Evolutionary conservation across 2,888 invertebrate species (phyloP).

Genomic region (Coelogynopora nodosa): DNA sequence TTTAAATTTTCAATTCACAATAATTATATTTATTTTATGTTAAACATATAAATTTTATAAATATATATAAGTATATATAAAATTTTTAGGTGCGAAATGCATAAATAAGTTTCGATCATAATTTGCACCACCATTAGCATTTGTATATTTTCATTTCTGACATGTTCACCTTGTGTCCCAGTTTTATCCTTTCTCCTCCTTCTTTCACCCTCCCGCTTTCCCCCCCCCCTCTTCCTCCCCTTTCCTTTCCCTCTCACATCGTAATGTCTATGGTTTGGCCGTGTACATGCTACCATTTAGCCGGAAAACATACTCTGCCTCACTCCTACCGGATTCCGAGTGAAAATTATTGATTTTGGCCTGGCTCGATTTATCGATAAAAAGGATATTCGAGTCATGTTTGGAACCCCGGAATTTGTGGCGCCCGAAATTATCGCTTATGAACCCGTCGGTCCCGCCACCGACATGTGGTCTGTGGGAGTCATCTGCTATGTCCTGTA

Average conservation of each 20-base stretch:
- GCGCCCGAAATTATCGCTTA: constrained; percentile 98
- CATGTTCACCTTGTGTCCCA: too few relatives aligned
- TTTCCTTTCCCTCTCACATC: constrained; percentile 14
- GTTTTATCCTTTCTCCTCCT: too few relatives aligned
- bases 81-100: too few relatives aligned
- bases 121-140: too few relatives aligned
- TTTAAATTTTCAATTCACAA: too few relatives aligned
- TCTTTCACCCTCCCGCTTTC: background rate
- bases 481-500: constrained; percentile 96
- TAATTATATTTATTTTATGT: too few relatives aligned
- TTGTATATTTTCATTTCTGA: background rate
- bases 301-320: constrained; percentile 97
- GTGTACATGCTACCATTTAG: too few relatives aligned
- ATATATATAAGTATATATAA: too few relatives aligned
- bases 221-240: background rate
- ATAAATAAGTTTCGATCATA: too few relatives aligned
- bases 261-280: constrained; percentile 50
- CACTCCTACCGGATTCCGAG: constrained; percentile 89
- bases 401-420: constrained; percentile 97
- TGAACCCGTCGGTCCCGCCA: constrained; percentile 87
- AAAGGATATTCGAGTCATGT: constrained; percentile 80
- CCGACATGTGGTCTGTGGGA: constrained; percentile 98
- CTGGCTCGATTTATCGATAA: constrained; percentile 84
- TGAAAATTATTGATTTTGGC: constrained; percentile 98
- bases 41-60: too few relatives aligned